Conservation (phyloP, 2,797 vertebrate species). For the Holocentrus rufus region DNA sequence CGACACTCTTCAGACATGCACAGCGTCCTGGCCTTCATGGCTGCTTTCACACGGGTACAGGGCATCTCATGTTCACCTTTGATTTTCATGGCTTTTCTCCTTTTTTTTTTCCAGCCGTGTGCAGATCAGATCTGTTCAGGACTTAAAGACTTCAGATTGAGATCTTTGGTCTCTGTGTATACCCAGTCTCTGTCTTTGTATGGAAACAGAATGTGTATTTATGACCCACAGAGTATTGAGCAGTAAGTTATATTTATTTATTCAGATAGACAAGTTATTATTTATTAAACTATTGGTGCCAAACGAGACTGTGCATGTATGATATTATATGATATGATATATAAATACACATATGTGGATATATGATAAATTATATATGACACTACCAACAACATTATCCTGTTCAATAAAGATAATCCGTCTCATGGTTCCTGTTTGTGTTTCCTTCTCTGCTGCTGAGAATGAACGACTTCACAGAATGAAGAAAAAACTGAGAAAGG, state of each 20-base stretch:
- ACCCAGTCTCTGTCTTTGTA: no score
- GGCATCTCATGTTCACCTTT: no score
- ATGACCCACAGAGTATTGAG: background rate
- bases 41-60: background rate
- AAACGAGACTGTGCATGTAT: background rate
- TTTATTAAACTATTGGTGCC: conserved; percentile 7
- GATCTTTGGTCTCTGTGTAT: no score
- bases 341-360: background rate
- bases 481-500: background rate
- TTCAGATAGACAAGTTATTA: conserved; percentile 5
- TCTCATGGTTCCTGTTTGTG: background rate
- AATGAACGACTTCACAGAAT: no score
- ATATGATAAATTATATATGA: conserved; percentile 6
- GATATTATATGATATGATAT: background rate
- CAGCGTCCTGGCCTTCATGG: no score
- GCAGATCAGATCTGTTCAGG: no score
- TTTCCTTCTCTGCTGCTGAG: background rate
- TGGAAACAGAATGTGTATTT: background rate
- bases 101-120: no score
- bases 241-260: conserved; percentile 16
- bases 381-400: background rate
- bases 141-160: no score
- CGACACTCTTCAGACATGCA: no score
- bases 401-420: conserved; percentile 7
- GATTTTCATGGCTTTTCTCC: no score